Evolutionary conservation across 2,888 invertebrate species (phyloP).

Genomic region (Ctenicera cuprea): DNA sequence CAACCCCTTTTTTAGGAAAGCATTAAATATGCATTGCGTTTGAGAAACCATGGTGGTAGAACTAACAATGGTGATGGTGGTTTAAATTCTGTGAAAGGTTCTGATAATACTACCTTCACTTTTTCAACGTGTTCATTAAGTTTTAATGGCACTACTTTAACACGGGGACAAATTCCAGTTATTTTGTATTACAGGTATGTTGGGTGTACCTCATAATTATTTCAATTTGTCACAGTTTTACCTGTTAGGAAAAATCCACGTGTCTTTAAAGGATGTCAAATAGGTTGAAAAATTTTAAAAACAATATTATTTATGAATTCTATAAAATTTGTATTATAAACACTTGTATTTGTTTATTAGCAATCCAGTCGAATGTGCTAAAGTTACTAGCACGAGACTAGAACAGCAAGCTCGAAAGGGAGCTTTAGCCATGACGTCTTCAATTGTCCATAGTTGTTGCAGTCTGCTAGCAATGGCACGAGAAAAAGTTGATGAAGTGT

Average conservation of each 20-base stretch:
- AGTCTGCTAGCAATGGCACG: constrained; percentile 86
- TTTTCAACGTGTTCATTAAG: constrained; percentile 95
- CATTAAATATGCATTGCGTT: constrained; percentile 89
- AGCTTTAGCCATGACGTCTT: constrained; percentile 84
- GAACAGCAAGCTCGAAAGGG: constrained; percentile 79
- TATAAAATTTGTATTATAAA: no score
- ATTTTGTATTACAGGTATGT: constrained; percentile 89
- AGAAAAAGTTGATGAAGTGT: constrained; percentile 80
- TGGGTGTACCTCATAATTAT: constrained; percentile 25
- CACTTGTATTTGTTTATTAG: constrained; percentile 58
- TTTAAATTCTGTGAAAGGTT: constrained; percentile 89
- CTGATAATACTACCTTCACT: constrained; percentile 93
- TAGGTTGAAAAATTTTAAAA: no score
- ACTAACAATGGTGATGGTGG: constrained; percentile 98
- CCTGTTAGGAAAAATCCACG: no score
- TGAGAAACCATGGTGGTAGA: constrained; percentile 92
- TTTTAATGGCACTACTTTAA: constrained; percentile 96
- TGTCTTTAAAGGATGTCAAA: no score
- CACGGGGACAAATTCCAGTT: constrained; percentile 95
- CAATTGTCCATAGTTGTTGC: constrained; percentile 85
- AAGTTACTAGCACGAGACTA: constrained; percentile 67
- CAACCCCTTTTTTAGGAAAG: constrained; percentile 79
- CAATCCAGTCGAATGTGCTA: constrained; percentile 70
- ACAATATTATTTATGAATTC: no score
- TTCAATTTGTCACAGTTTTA: no score